Evolutionary conservation across 2,797 vertebrate genomes (phyloP).

Genomic region (Lagocephalus sceleratus): DNA sequence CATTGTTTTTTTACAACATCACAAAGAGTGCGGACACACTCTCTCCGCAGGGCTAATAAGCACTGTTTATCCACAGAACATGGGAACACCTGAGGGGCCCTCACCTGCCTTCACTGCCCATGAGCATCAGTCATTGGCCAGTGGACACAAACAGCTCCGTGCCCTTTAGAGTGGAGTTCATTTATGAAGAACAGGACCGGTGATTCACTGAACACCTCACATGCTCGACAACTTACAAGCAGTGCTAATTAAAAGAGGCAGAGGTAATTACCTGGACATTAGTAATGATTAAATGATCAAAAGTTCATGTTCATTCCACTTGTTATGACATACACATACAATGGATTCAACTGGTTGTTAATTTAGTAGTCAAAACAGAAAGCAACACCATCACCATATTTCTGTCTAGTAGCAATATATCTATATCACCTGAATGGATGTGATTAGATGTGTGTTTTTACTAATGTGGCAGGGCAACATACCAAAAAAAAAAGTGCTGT

Average conservation of each 20-base stretch:
- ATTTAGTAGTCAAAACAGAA: slow-evolving; percentile 7
- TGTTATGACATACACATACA: slow-evolving; percentile 5
- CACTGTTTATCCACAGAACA: slow-evolving; percentile 46
- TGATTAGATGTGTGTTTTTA: neutral
- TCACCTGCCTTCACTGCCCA: slow-evolving; percentile 30
- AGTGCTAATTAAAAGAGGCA: slow-evolving; percentile 22
- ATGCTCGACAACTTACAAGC: neutral
- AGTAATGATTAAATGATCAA: slow-evolving; percentile 24
- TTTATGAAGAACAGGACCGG: slow-evolving; percentile 8
- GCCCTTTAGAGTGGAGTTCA: slow-evolving; percentile 13
- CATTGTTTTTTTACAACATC: slow-evolving; percentile 8
- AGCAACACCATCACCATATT: neutral
- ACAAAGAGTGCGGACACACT: neutral
- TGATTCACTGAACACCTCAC: neutral
- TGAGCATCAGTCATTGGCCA: slow-evolving; percentile 43
- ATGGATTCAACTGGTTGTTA: slow-evolving; percentile 7
- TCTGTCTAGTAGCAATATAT: too few species aligned
- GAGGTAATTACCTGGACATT: slow-evolving; percentile 14
- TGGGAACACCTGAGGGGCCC: slow-evolving; percentile 33
- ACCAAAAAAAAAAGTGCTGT: neutral
- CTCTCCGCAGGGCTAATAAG: slow-evolving; percentile 30
- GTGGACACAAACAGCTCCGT: slow-evolving; percentile 41
- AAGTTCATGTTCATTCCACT: slow-evolving; percentile 5
- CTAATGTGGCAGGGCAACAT: neutral
- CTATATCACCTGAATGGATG: too few species aligned